Evolutionary conservation across 2,888 invertebrate species (phyloP).

Genomic region (Rhagonycha lutea): DNA sequence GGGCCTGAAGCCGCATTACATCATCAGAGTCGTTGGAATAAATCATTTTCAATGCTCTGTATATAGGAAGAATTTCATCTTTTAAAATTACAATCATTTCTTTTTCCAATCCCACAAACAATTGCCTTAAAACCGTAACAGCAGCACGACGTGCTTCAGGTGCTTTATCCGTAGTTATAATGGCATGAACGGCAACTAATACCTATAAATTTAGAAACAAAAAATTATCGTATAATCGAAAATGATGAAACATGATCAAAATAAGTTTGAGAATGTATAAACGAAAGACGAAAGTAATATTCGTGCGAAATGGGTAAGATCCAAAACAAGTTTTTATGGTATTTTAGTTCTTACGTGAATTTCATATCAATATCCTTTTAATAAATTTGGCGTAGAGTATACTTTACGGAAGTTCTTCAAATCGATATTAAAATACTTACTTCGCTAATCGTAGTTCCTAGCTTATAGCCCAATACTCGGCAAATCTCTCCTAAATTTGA

Average conservation of each 20-base stretch:
- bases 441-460: conserved; percentile 75
- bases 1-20: conserved; percentile 73
- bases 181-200: conserved; percentile 68
- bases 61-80: conserved; percentile 69
- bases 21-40: conserved; percentile 69
- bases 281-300: not conserved
- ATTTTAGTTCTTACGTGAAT: not conserved
- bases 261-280: not conserved
- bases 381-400: not conserved
- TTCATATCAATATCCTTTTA: not conserved
- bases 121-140: conserved; percentile 73
- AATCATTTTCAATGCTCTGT: conserved; percentile 69
- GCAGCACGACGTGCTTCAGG: conserved; percentile 79
- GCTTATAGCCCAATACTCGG: conserved; percentile 71
- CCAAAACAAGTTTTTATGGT: not conserved
- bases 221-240: conserved; percentile 12
- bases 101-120: conserved; percentile 75
- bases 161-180: conserved; percentile 72
- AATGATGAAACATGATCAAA: not conserved
- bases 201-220: conserved; percentile 60
- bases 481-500: conserved; percentile 85
- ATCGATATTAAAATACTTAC: conserved; percentile 53
- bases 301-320: not conserved
- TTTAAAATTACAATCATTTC: conserved; percentile 70
- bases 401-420: not conserved